These are phyloP conservation scores for Dicerorhinus sumatrensis DNA, from an alignment of 2,113 vertebrate species.

Conservation along the genomic window DNA sequence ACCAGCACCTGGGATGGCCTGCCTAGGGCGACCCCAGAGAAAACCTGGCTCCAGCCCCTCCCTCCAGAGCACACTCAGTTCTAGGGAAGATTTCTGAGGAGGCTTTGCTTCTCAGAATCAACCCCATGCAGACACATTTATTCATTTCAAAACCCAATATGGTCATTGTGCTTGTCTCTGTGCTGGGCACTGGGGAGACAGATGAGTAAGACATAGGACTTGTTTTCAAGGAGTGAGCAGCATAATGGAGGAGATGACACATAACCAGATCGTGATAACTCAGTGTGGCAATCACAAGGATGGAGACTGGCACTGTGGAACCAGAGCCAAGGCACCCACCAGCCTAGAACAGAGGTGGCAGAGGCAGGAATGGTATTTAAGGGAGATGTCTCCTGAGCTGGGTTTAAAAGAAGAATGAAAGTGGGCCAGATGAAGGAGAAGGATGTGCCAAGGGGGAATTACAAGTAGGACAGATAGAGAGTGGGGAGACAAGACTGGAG, in stretches of 20 bases:
- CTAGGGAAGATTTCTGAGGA: neutral
- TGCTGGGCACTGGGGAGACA: neutral
- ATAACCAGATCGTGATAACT: fast-evolving
- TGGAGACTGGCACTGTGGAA: neutral
- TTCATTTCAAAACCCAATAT: neutral
- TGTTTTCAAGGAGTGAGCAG: neutral
- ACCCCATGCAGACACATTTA: too few relatives aligned
- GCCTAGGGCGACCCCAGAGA: neutral
- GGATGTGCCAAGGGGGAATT: neutral
- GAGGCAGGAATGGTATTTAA: neutral
- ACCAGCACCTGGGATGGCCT: neutral
- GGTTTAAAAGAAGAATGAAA: neutral
- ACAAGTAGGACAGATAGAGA: neutral
- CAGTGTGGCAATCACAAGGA: neutral
- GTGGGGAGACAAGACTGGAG: neutral
- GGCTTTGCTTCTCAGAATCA: neutral
- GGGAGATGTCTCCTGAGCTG: neutral
- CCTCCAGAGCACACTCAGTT: neutral
- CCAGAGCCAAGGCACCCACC: fast-evolving
- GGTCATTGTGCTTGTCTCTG: neutral
- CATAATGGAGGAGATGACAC: neutral
- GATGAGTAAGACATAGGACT: neutral
- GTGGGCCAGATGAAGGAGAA: neutral
- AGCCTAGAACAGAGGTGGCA: neutral
- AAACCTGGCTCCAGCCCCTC: fast-evolving